Base-by-base conservation (phyloP, 2,797 vertebrate species). In the Mormyrops attenuatus region DNA sequence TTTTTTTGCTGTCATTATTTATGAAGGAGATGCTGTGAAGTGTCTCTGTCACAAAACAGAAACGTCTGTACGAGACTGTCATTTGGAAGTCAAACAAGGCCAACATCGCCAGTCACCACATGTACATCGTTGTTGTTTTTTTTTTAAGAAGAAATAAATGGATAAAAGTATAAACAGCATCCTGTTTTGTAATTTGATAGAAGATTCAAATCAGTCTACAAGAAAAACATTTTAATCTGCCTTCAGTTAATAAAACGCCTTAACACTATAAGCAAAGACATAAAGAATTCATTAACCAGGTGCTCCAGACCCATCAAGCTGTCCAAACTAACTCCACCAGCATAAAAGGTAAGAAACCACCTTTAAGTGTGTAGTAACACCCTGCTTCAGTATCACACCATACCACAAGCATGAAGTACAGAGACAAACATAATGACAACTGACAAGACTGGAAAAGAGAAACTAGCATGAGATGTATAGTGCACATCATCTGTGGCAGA, bases 31-130 rank as follows among this genome's bases (percentile, higher is more conserved):
- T 91, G 87, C 89, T 91, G 91, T 90, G 41, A 91, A 63, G 89
- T 91, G 82, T 92, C 88, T 89, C 89, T 90, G 90, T 91, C 88
- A 91, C 89, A 87, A 92, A 92, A 92, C 90, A 88, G 89, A 91
- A 92, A 92, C 89, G 90, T 92, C 91, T 91, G 91, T 90, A 91
- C 80, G 91, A 91, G 91, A 91, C 89, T 92, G 89, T 92, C 90
- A 89, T 63, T 80, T 90, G 87, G 90, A 90, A 92, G 89, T 91
- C 77, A 88, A 87, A 91, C 47, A 88, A 89, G 90, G 88, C 90
- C 88, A 89, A 88, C 89, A 90, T 91, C 9, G 55, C 91, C 91
- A 92, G 89, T 60, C 90, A 89, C 90, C 90, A 92, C 90, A 91
- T 92, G 91, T 89, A 90, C 89, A 90, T 92, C 90, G 89, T 92